Percentiles rank a stretch among this genome's conserved stretches.
Conservation (phyloP, 2,888 invertebrate species). For the Microctonus aethiopoides region DNA sequence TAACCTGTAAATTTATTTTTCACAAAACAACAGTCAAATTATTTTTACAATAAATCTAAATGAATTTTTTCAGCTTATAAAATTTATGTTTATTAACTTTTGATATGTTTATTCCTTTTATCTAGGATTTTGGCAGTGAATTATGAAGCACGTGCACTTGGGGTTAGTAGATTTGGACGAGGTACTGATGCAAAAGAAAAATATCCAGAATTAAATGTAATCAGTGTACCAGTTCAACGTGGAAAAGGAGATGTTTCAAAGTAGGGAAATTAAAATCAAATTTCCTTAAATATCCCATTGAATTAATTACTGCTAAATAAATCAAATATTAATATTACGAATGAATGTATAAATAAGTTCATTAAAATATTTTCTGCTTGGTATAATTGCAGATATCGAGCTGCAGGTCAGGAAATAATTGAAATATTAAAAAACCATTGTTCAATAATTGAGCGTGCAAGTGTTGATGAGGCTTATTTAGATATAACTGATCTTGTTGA, state of each 20-base stretch:
- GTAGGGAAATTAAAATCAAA: conserved; percentile 70
- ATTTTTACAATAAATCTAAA: too few relatives aligned
- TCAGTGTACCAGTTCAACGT: conserved; percentile 84
- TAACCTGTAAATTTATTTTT: conserved; percentile 93
- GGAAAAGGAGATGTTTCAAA: conserved; percentile 95
- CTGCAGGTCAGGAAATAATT: conserved; percentile 89
- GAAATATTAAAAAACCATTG: conserved; percentile 86
- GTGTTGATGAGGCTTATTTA: conserved; percentile 96
- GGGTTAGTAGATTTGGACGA: conserved; percentile 91
- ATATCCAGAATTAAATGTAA: conserved; percentile 88
- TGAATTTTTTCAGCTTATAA: too few relatives aligned
- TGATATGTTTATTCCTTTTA: neutral
- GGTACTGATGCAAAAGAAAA: conserved; percentile 90
- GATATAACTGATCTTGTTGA: conserved; percentile 87
- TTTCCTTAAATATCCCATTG: too few relatives aligned
- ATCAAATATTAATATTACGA: too few relatives aligned
- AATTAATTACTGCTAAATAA: conserved; percentile 77
- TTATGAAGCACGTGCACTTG: conserved; percentile 91
- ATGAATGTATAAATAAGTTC: too few relatives aligned
- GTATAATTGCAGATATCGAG: conserved; percentile 77
- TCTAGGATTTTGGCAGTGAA: conserved; percentile 95
- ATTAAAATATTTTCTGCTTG: too few relatives aligned
- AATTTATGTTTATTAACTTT: conserved; percentile 73
- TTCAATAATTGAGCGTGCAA: conserved; percentile 87
- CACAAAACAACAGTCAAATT: too few relatives aligned